Conservation (phyloP, 2,888 invertebrate genomes). For the Phyto melanocephala region DNA sequence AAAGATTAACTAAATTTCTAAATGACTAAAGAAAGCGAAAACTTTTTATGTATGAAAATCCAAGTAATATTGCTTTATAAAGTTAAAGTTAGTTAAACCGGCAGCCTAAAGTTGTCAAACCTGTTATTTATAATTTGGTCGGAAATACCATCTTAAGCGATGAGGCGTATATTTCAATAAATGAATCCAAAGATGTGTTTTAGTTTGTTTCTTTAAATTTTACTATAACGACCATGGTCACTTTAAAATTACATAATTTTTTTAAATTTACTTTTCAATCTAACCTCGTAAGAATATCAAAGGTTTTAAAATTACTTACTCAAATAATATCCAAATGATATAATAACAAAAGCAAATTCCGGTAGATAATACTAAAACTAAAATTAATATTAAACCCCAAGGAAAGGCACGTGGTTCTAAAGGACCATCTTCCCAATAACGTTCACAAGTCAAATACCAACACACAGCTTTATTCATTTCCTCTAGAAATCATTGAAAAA, state of each 20-base stretch:
- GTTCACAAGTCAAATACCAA: slow-evolving; percentile 94
- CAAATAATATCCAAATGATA: slow-evolving; percentile 94
- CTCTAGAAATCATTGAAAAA: slow-evolving; percentile 81
- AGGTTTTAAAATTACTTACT: slow-evolving; percentile 83
- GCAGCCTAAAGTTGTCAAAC: too few species aligned
- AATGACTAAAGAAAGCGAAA: too few species aligned
- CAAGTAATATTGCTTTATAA: too few species aligned
- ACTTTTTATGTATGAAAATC: too few species aligned
- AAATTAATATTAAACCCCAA: slow-evolving; percentile 87
- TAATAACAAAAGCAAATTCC: slow-evolving; percentile 94
- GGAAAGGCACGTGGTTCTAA: slow-evolving; percentile 88
- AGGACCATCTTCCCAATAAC: slow-evolving; percentile 93
- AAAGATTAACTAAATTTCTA: too few species aligned
- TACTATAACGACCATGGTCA: too few species aligned
- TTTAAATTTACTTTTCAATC: slow-evolving; percentile 1
- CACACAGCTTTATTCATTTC: slow-evolving; percentile 93
- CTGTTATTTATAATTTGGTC: too few species aligned
- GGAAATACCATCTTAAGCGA: too few species aligned
- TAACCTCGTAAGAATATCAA: slow-evolving; percentile 35
- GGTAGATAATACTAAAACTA: slow-evolving; percentile 88
- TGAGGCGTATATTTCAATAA: too few species aligned
- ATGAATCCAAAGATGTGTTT: too few species aligned
- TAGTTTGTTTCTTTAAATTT: too few species aligned
- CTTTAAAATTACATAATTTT: background rate
- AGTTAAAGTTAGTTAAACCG: too few species aligned